Base-by-base conservation (phyloP, 1,140 invertebrate species). In the Holcopasites calliopsidis region DNA sequence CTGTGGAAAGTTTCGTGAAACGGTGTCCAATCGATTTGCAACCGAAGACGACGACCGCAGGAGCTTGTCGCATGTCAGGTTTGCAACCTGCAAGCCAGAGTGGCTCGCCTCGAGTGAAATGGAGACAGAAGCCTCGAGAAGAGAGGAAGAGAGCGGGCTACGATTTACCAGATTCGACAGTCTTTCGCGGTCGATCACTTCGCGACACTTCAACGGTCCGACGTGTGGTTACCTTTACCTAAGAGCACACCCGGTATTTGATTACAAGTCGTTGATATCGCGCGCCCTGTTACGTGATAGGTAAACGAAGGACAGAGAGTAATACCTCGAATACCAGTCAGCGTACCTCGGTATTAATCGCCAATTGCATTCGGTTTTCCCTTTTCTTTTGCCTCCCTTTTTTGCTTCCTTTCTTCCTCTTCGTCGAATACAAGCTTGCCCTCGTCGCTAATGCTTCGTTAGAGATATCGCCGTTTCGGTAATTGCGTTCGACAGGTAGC, bases 191-290 rank as follows among this genome's bases (percentile, higher is more conserved):
- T 64, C 49, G 23, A 47, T 35, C 57, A 35, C 21, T 18, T 10
- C 58, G 31, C 75, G 58, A 77, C 58, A 57, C 57, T 72, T 77
- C 68, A 77, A 16, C 75, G 75, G 64, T 61, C 35, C 69, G 75
- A 77, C 58, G 60, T 77, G 75, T 35, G 75, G 75, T 77, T 62
- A 73, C 69, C 57, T 58, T 72, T 77, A 73, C 68, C 57, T 77
- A 72, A 64, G 44, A 77, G 69, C 61, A 33, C 49, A 54, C 50
- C 60, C 60, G 50, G 35, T 65, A 65, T 73, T 73, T 65, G 58
- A 65, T 73, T 73, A 73, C 71, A 73, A 21, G 61, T 21, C 21
- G 61, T 26, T 60, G 71, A 54, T 65, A 73, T 73, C 61, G 49
- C 35, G 61, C 71, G 55, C 61, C 49, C 38, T 52, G 69, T 62